Percentiles rank a stretch among this genome's conserved stretches.
Conservation (phyloP, 2,113 vertebrate species). For the Ranitomeya variabilis region DNA sequence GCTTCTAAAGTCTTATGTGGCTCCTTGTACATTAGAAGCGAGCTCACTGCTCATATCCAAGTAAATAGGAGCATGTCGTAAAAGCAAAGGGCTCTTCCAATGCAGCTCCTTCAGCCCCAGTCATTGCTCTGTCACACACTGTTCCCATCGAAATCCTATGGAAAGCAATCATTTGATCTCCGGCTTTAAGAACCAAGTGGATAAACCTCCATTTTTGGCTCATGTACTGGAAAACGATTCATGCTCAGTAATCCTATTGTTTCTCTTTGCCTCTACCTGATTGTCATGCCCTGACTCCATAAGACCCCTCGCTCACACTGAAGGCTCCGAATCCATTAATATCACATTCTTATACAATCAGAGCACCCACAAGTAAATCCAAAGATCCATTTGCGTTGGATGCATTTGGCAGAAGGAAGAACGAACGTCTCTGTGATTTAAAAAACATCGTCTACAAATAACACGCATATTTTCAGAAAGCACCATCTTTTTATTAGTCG, state of each 20-base stretch:
- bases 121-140: neutral
- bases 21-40: slow-evolving; percentile 23
- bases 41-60: neutral
- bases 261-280: slow-evolving; percentile 48
- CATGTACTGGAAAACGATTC: slow-evolving; percentile 49
- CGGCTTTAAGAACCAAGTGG: slow-evolving; percentile 55
- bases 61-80: slow-evolving; percentile 19
- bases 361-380: slow-evolving; percentile 56
- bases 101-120: neutral
- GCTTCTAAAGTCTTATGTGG: slow-evolving; percentile 39
- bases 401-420: slow-evolving; percentile 60
- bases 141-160: slow-evolving; percentile 55
- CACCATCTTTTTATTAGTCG: neutral
- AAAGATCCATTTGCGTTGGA: slow-evolving; percentile 62
- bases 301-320: neutral
- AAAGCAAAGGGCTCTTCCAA: slow-evolving; percentile 26
- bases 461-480: slow-evolving; percentile 48
- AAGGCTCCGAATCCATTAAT: slow-evolving; percentile 60
- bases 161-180: slow-evolving; percentile 56
- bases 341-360: slow-evolving; percentile 62
- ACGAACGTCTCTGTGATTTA: slow-evolving; percentile 57
- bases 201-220: slow-evolving; percentile 60
- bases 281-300: slow-evolving; percentile 17
- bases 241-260: slow-evolving; percentile 60
- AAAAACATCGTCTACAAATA: slow-evolving; percentile 57